Evolutionary conservation across 2,113 vertebrate genomes (phyloP).

Genomic region (Dromaius novaehollandiae): DNA sequence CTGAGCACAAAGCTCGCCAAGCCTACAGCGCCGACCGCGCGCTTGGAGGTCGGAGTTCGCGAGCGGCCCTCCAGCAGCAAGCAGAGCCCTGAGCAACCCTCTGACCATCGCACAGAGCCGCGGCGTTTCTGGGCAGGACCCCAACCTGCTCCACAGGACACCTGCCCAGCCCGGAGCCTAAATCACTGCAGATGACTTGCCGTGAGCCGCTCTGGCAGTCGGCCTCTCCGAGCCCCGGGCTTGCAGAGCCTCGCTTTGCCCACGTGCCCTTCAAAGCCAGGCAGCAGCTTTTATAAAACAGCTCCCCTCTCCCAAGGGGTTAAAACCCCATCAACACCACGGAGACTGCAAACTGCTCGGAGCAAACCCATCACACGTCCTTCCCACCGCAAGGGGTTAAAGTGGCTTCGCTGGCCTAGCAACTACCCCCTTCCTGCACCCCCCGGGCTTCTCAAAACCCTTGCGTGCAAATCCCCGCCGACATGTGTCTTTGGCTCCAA

Average conservation of each 20-base stretch:
- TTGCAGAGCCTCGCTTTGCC: no score
- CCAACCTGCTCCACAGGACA: no score
- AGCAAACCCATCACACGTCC: not conserved
- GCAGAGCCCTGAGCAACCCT: not conserved
- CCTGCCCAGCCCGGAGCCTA: not conserved
- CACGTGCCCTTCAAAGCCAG: not conserved
- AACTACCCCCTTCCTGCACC: not conserved
- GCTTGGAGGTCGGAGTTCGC: not conserved
- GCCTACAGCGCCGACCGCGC: not conserved
- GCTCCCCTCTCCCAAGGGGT: not conserved
- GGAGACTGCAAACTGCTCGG: not conserved
- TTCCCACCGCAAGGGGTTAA: not conserved
- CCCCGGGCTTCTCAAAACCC: not conserved
- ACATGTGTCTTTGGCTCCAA: not conserved
- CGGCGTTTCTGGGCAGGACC: not conserved
- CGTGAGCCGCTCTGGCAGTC: no score
- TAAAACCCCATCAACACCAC: not conserved
- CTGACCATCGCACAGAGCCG: not conserved
- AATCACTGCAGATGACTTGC: no score
- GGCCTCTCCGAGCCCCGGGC: no score
- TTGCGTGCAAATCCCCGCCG: not conserved
- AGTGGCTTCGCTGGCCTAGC: not conserved
- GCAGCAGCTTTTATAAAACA: not conserved
- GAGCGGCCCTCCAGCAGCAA: not conserved
- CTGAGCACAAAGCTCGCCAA: no score